Percentiles rank a stretch among this genome's conserved stretches.
These are phyloP conservation scores for Oxystoma pomonae DNA, from an alignment of 2,888 invertebrate genomes.

Conservation along the genomic window DNA sequence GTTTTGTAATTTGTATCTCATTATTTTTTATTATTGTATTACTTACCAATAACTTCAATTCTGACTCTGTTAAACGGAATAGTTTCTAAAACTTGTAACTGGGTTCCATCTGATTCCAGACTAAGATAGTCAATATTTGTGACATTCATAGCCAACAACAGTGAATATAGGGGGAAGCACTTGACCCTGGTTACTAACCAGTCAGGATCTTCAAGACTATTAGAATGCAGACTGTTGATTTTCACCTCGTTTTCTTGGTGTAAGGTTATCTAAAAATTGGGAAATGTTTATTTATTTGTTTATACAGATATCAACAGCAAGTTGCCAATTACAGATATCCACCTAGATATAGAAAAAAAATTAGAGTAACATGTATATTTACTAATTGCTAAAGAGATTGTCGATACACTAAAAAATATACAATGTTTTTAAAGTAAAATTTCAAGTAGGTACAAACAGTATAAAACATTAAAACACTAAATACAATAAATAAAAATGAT, in stretches of 20 bases:
- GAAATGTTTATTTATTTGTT: too few species aligned
- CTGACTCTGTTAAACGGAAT: conserved; percentile 54
- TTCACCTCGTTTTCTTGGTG: conserved; percentile 45
- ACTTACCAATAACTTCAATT: conserved; percentile 45
- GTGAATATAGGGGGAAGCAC: conserved; percentile 80
- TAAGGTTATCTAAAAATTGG: conserved; percentile 30
- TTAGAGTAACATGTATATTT: too few species aligned
- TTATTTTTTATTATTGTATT: background rate
- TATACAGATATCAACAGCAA: too few species aligned
- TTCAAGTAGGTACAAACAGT: too few species aligned
- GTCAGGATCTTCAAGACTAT: conserved; percentile 53
- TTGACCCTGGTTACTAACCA: conserved; percentile 71
- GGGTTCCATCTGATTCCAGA: conserved; percentile 57
- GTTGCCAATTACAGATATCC: too few species aligned
- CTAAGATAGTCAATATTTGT: conserved; percentile 66
- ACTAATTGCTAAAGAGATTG: too few species aligned
- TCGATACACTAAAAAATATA: too few species aligned
- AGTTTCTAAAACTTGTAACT: conserved; percentile 54
- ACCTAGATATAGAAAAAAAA: too few species aligned
- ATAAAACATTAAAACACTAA: too few species aligned
- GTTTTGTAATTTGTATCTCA: background rate
- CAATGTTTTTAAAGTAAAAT: too few species aligned
- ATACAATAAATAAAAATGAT: too few species aligned
- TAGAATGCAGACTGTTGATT: conserved; percentile 51
- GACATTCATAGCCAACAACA: conserved; percentile 72